Conservation (phyloP, 2,888 invertebrate genomes). For the Electrophaes corylata region DNA sequence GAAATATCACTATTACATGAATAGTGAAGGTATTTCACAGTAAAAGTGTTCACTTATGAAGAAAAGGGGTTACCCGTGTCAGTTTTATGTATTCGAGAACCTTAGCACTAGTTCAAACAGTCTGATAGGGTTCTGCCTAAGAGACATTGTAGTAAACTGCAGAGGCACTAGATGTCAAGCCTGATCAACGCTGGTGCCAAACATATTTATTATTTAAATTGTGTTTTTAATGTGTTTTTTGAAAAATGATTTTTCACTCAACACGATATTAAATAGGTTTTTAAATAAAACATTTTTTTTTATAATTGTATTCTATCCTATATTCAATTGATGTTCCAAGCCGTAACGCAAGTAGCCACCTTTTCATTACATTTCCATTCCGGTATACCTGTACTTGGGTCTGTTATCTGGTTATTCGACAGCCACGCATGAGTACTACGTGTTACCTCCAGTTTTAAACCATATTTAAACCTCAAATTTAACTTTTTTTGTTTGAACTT, state of each 20-base stretch:
- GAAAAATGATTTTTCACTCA: no score
- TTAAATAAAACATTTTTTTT: no score
- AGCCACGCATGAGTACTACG: constrained; percentile 9
- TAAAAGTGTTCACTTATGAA: constrained; percentile 70
- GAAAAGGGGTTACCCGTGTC: constrained; percentile 78
- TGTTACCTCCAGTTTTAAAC: neutral
- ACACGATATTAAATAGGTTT: no score
- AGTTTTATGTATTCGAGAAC: constrained; percentile 50
- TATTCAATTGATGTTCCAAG: no score
- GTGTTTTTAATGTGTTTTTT: no score
- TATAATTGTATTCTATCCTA: no score
- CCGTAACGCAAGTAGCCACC: neutral
- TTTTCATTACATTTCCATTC: neutral
- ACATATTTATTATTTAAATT: no score
- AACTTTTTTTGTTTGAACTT: neutral
- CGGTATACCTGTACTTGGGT: neutral
- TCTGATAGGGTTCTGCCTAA: no score
- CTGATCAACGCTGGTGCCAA: no score
- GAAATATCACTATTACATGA: constrained; percentile 77
- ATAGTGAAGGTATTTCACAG: constrained; percentile 46
- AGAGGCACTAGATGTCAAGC: no score
- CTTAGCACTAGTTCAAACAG: neutral
- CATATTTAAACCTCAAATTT: neutral
- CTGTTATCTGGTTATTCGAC: neutral
- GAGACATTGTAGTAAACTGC: no score